Conservation (phyloP, 2,888 invertebrate genomes). For the Chouioia cunea region DNA sequence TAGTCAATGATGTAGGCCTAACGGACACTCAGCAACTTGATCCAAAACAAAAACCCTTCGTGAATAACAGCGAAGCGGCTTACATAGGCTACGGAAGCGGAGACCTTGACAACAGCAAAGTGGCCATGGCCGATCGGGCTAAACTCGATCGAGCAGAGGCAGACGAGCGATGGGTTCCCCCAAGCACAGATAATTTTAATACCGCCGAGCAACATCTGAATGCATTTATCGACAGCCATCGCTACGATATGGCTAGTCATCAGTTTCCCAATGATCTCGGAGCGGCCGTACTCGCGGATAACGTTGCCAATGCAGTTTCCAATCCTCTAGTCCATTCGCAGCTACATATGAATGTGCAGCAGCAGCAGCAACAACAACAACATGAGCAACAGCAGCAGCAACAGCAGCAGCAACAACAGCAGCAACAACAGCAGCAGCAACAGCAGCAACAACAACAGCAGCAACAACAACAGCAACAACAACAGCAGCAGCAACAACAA, state of each 20-base stretch:
- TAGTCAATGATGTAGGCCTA: conserved; percentile 37
- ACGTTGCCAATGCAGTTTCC: conserved; percentile 54
- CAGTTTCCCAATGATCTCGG: conserved; percentile 60
- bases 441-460: conserved; percentile 60
- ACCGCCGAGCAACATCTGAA: conserved; percentile 60
- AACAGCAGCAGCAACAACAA: conserved; percentile 58
- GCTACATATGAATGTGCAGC: conserved; percentile 60
- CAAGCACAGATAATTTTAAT: conserved; percentile 68
- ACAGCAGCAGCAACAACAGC: conserved; percentile 56
- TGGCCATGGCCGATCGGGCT: conserved; percentile 64
- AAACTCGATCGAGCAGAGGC: conserved; percentile 69
- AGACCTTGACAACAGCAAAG: conserved; percentile 65
- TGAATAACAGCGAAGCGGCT: conserved; percentile 57
- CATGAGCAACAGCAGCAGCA: background rate
- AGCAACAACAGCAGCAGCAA: conserved; percentile 61
- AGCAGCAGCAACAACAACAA: conserved; percentile 55
- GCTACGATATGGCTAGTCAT: conserved; percentile 55
- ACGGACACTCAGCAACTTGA: conserved; percentile 53
- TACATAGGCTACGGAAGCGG: conserved; percentile 61
- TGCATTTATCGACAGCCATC: conserved; percentile 62
- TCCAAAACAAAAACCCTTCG: conserved; percentile 61
- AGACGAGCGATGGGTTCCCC: conserved; percentile 77
- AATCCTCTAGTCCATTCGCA: conserved; percentile 59
- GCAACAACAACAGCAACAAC: conserved; percentile 60
- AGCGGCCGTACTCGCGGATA: conserved; percentile 54